Evolutionary conservation across 2,888 invertebrate species (phyloP), one percentile per base, ranked within the genome.

Genomic region (Allophyes oxyacanthae): DNA sequence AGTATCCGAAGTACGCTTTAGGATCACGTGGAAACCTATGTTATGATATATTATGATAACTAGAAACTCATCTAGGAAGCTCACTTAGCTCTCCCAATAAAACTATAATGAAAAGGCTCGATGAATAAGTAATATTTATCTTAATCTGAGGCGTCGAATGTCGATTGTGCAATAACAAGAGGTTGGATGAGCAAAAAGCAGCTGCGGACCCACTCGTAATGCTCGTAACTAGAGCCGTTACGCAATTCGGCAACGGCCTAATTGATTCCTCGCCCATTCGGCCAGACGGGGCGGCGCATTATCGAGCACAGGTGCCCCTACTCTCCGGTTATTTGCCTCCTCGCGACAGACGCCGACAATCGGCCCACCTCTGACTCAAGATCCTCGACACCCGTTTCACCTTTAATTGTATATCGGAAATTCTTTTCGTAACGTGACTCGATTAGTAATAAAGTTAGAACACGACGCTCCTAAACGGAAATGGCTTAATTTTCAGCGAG

Each of bases 231-330:
- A 88, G 88, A 90, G 84, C 87, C 86, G 89, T 92, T 93, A 91
- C 91, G 88, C 89, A 92, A 90, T 91, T 92, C 89, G 89, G 90
- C 85, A 86, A 87, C 86, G 87, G 85, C 90, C 93, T 94, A 93
- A 94, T 94, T 94, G 93, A 94, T 92, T 94, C 90, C 86, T 92
- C 88, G 90, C 91, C 91, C 92, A 91, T 90, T 84, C 85, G 89
- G 73, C 87, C 92, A 91, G 92, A 92, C 90, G 91, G 88, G 89
- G 87, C 89, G 89, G 87, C 90, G 90, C 90, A 90, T 92, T 92
- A 91, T 88, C 88, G 92, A 86, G 84, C 92, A 88, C 93, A 93
- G 93, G 93, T 93, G 93, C 86, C 85, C 73, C 82, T 80, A 75
- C 86, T 83, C 85, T 82, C 84, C 85, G 85, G 85, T 85, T 88